A percentile compares a stretch with the other conserved stretches of the same genome.
phyloP scores from a whole-genome alignment of 2,797 vertebrate genomes.

The Uromys caudimaculatus region DNA sequence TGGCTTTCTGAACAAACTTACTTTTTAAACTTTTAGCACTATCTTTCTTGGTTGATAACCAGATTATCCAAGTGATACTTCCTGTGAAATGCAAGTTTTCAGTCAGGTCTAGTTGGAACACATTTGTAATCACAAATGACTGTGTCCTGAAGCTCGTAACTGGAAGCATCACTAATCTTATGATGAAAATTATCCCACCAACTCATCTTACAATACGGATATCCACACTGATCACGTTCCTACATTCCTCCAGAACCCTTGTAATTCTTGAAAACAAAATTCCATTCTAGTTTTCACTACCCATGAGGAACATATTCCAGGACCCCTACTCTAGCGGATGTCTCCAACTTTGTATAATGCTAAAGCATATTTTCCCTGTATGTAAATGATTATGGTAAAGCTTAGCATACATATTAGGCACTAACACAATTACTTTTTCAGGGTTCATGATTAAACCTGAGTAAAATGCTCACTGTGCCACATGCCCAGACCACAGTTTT shows the following conservation, averaged over 20 bases:
- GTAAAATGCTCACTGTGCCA: not conserved
- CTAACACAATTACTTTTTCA: not conserved
- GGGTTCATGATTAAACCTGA: not conserved
- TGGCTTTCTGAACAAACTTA: no score
- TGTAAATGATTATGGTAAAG: not conserved
- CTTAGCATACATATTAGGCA: not conserved
- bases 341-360: not conserved
- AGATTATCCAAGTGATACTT: conserved; percentile 13
- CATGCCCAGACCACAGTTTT: not conserved
- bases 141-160: not conserved
- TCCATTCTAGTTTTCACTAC: not conserved
- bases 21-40: not conserved
- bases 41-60: conserved; percentile 34
- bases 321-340: not conserved
- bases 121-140: conserved; percentile 39
- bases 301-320: not conserved
- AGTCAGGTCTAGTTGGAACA: not conserved
- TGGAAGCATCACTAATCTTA: not conserved
- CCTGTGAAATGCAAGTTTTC: conserved; percentile 8
- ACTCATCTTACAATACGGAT: not conserved
- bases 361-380: not conserved
- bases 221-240: not conserved
- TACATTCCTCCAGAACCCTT: not conserved
- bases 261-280: not conserved
- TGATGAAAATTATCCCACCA: not conserved